Percentiles rank a stretch among this genome's conserved stretches.
Evolutionary conservation across 1,140 invertebrate species (phyloP).

Genomic region (Drosophila parvula): DNA sequence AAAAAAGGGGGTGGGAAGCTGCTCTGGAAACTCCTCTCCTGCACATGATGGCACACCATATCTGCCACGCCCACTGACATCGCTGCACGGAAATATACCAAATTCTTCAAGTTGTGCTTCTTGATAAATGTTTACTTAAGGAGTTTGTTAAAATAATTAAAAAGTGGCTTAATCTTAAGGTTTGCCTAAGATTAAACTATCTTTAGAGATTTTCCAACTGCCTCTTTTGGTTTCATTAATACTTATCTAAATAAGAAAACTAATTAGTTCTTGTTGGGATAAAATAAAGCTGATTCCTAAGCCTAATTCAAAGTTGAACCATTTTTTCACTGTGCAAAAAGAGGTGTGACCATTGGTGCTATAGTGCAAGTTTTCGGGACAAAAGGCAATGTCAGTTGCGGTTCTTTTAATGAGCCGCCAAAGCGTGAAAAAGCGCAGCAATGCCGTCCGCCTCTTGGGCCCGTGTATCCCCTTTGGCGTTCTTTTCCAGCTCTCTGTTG

Average conservation of each 20-base stretch:
- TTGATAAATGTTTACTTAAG: neutral
- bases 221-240: too few species aligned
- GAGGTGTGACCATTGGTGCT: constrained; percentile 22
- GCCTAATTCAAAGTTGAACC: neutral
- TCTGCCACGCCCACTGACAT: constrained; percentile 23
- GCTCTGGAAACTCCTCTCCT: constrained; percentile 28
- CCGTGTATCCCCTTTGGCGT: constrained; percentile 12
- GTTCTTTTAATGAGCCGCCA: constrained; percentile 80
- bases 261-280: neutral
- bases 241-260: neutral
- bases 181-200: neutral
- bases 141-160: neutral
- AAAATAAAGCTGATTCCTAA: too few species aligned
- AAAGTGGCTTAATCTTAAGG: too few species aligned
- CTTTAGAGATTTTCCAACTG: neutral
- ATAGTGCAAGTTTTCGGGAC: constrained; percentile 50
- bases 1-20: constrained; percentile 21
- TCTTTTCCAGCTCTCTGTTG: constrained; percentile 12
- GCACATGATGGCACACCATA: constrained; percentile 19
- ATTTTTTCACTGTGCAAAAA: constrained; percentile 10
- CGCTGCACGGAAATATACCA: constrained; percentile 11
- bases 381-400: constrained; percentile 43
- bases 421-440: constrained; percentile 80
- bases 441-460: constrained; percentile 20
- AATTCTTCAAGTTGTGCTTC: neutral